Conservation (phyloP, 92 coral and sea anemone species). For the Phenganax subtilis region DNA sequence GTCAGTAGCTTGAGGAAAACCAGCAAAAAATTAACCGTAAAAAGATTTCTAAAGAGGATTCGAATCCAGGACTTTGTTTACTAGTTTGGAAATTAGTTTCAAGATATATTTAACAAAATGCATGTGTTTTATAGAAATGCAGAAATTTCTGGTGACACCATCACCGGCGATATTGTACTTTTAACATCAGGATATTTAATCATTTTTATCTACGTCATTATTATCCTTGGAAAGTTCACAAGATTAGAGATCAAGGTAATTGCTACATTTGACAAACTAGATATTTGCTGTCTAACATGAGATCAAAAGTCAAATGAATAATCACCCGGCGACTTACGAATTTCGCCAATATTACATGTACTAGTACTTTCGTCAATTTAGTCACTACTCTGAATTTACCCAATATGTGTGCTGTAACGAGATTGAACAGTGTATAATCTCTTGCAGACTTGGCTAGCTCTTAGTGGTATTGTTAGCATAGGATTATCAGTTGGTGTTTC, state of each 20-base stretch:
- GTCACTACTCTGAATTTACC: no score
- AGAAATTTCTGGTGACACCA: constrained; percentile 56
- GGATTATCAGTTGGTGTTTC: constrained; percentile 92
- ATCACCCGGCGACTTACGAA: background rate
- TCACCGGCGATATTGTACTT: constrained; percentile 64
- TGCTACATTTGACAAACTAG: no score
- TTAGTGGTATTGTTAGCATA: constrained; percentile 72
- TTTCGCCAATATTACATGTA: no score
- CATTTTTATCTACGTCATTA: constrained; percentile 72
- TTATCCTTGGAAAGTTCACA: constrained; percentile 79
- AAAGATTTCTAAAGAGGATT: background rate
- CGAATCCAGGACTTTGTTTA: background rate
- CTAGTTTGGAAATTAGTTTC: no score
- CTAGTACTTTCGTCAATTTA: no score
- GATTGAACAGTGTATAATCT: background rate
- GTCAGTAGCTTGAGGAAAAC: background rate
- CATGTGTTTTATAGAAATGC: constrained; percentile 42
- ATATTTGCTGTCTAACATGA: no score
- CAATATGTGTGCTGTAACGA: no score
- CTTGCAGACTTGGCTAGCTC: constrained; percentile 78
- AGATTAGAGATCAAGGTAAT: constrained; percentile 77
- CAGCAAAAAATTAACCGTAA: background rate
- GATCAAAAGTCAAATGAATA: background rate
- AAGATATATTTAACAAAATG: background rate
- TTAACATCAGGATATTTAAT: constrained; percentile 78